Conservation (phyloP, 2,797 vertebrate species). For the Gymnoscopelus braueri region DNA sequence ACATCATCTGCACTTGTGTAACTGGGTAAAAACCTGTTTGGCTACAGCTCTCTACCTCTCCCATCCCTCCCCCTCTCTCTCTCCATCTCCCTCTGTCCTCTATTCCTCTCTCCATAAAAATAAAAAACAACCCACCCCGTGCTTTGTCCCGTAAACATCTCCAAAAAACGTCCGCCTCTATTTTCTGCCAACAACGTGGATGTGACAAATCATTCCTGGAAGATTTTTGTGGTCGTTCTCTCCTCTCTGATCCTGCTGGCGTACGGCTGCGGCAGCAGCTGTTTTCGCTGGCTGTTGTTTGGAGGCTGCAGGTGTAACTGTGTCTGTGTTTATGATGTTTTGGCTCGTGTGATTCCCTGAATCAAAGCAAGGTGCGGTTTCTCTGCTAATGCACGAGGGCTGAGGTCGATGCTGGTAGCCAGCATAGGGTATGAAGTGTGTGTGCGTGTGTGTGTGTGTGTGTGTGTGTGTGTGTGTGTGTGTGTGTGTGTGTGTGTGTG, state of each 20-base stretch:
- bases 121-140: not conserved
- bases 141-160: not conserved
- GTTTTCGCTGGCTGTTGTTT: conserved; percentile 19
- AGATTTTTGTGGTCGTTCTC: not conserved
- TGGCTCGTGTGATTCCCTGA: conserved; percentile 33
- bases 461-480: conserved; percentile 2
- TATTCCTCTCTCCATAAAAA: not conserved
- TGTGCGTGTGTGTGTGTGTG: conserved; percentile 3
- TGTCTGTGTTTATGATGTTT: conserved; percentile 42
- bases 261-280: conserved; percentile 14
- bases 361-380: conserved; percentile 47
- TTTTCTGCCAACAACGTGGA: conserved; percentile 23
- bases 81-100: not conserved
- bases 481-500: not conserved
- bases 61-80: not conserved
- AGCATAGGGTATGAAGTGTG: conserved; percentile 10
- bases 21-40: too few relatives aligned
- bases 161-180: conserved; percentile 9
- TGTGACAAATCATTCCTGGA: conserved; percentile 29
- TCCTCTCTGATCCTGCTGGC: conserved; percentile 5
- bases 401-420: conserved; percentile 54
- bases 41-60: not conserved
- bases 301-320: conserved; percentile 32
- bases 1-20: too few relatives aligned
- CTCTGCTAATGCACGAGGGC: conserved; percentile 47